These are phyloP conservation scores for Caenorhabditis brenneri DNA, from an alignment of 1,140 invertebrate species.

Conservation along the genomic window DNA sequence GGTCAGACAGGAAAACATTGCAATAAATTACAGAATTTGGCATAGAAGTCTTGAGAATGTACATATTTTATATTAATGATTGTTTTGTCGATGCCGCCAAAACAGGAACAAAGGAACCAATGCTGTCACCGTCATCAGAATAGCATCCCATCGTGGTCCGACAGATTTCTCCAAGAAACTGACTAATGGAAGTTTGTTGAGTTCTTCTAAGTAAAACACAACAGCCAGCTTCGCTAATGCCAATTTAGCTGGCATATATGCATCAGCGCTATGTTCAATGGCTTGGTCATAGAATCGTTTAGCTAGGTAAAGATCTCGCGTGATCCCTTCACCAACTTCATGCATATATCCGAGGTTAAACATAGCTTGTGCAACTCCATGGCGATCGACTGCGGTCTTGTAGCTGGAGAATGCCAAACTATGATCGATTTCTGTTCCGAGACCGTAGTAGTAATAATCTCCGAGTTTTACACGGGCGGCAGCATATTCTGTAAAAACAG, in stretches of 20 bases:
- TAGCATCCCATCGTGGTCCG: conserved; percentile 35
- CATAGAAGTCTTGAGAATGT: background rate
- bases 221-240: conserved; percentile 85
- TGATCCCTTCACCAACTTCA: conserved; percentile 90
- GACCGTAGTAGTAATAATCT: conserved; percentile 96
- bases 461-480: conserved; percentile 87
- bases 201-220: conserved; percentile 63
- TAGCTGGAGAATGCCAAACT: conserved; percentile 77
- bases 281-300: conserved; percentile 94
- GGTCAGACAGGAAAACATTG: background rate
- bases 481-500: conserved; percentile 72
- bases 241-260: conserved; percentile 89
- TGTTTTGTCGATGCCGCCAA: conserved; percentile 9
- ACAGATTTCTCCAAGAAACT: conserved; percentile 27
- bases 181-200: conserved; percentile 48
- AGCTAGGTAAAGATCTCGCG: conserved; percentile 78
- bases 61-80: background rate
- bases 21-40: conserved; percentile 12
- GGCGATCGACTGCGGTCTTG: conserved; percentile 89
- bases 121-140: conserved; percentile 1
- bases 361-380: conserved; percentile 96
- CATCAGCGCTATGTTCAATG: conserved; percentile 90
- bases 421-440: conserved; percentile 86
- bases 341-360: conserved; percentile 99
- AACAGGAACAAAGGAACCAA: background rate